phyloP scores from a whole-genome alignment of 2,113 vertebrate genomes.

The Mesitornis unicolor region DNA sequence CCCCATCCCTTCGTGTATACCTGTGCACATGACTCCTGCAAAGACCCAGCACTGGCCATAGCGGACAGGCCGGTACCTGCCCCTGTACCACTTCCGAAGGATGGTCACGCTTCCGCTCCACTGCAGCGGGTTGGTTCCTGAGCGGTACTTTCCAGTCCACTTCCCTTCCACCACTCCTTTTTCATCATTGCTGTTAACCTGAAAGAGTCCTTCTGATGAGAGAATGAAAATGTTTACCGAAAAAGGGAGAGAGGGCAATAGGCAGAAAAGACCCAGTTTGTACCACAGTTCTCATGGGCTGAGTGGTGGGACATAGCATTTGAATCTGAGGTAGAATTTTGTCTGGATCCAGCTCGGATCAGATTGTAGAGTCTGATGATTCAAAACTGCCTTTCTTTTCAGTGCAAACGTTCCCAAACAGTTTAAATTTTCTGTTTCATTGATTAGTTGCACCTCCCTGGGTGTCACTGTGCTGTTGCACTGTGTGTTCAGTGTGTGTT shows the following conservation, averaged over 20 bases:
- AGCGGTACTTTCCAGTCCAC: constrained; percentile 48
- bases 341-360: background rate
- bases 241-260: background rate
- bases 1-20: background rate
- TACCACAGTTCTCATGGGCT: background rate
- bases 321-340: background rate
- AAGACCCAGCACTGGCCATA: constrained; percentile 87
- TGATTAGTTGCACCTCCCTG: background rate
- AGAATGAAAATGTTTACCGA: background rate
- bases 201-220: background rate
- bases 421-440: background rate
- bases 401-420: background rate
- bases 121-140: constrained; percentile 43
- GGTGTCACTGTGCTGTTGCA: background rate
- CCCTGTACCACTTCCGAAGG: constrained; percentile 64
- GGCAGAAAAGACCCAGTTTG: background rate
- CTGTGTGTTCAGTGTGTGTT: background rate
- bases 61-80: constrained; percentile 56
- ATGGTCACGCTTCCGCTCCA: constrained; percentile 78
- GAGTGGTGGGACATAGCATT: background rate
- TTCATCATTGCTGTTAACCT: constrained; percentile 85
- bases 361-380: background rate
- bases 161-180: constrained; percentile 77
- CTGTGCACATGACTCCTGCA: constrained; percentile 80
- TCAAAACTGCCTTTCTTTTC: background rate